These are phyloP conservation scores for Eurosta solidaginis DNA, from an alignment of 1,140 invertebrate genomes.

Conservation along the genomic window DNA sequence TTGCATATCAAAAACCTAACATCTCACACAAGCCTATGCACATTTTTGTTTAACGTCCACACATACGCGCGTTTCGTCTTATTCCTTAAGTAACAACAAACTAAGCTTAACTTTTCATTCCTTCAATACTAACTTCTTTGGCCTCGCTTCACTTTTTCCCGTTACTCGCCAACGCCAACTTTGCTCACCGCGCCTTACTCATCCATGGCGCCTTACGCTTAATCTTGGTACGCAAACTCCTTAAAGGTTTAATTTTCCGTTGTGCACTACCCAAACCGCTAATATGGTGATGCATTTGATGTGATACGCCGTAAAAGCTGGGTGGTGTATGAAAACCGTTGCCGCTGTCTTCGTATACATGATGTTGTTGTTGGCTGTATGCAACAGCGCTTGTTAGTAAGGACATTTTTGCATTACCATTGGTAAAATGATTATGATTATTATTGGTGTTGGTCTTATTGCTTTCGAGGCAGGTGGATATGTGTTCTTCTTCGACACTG, in stretches of 20 bases:
- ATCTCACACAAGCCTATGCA: too few relatives aligned
- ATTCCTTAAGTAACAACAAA: neutral
- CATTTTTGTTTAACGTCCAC: too few relatives aligned
- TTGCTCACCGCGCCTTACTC: slow-evolving; percentile 47
- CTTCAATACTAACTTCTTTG: neutral
- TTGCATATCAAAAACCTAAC: too few relatives aligned
- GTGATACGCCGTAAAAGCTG: slow-evolving; percentile 31
- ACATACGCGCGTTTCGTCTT: too few relatives aligned
- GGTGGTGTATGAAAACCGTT: slow-evolving; percentile 21
- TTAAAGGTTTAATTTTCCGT: slow-evolving; percentile 43
- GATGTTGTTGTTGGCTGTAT: slow-evolving; percentile 41
- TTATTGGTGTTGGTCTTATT: slow-evolving; percentile 33
- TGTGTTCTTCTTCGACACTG: slow-evolving; percentile 52
- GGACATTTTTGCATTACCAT: slow-evolving; percentile 45
- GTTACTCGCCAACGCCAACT: slow-evolving; percentile 13
- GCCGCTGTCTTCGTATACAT: slow-evolving; percentile 21
- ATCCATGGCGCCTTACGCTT: slow-evolving; percentile 55
- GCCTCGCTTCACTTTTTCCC: neutral
- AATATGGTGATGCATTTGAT: slow-evolving; percentile 26
- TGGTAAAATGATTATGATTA: slow-evolving; percentile 18
- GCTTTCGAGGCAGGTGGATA: slow-evolving; percentile 33
- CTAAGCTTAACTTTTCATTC: neutral
- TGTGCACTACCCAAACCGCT: neutral
- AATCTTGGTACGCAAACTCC: slow-evolving; percentile 53
- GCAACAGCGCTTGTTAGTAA: slow-evolving; percentile 50